Evolutionary conservation across 2,113 vertebrate genomes (phyloP), one percentile per base, ranked within the genome.

Genomic region (Prolemur simus): DNA sequence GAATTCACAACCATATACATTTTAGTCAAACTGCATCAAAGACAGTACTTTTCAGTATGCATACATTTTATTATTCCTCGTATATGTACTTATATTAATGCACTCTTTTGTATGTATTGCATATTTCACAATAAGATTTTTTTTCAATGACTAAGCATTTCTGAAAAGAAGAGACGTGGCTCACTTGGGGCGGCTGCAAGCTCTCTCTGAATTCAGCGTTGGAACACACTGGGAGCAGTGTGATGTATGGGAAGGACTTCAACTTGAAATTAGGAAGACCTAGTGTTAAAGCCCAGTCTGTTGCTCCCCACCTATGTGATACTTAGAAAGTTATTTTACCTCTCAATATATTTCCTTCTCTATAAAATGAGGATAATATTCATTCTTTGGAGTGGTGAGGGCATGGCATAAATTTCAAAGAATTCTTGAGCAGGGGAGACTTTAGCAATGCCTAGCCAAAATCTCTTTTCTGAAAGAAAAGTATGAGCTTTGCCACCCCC

Each of bases 1-100:
- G 60, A 78, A 91, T 81, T 95, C 23, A 80, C n/a, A 71, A 42
- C n/a, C 66, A 12, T 13, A 20, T 73, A 45, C 29, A 64, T 91
- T 69, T 54, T 91, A 54, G 12, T 87, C 32, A 81, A 95, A 87
- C 29, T 63, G 8, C 11, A 39, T 84, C 23, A n/a, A 84, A 78
- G 34, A 54, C 18, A n/a, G n/a, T 34, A 21, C 32, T 54, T 54
- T 54, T 52, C 54, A 78, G 42, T 63, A 12, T 42, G 25, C 17
- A 52, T 82, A 29, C 18, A 32, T 87, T 80, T 88, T 60, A 42
- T 60, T 52, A 27, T 74, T 89, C 6, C 32, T 83, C 23, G 54
- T n/a, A 15, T 56, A 94, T 37, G 47, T 64, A 56, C 45, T 81
- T 73, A 37, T 1, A 8, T 66, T 66, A 89, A 32, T 45, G 4